Evolutionary conservation across 2,113 vertebrate genomes (phyloP), one percentile per base, ranked within the genome.

Genomic region (Macquaria australasica): DNA sequence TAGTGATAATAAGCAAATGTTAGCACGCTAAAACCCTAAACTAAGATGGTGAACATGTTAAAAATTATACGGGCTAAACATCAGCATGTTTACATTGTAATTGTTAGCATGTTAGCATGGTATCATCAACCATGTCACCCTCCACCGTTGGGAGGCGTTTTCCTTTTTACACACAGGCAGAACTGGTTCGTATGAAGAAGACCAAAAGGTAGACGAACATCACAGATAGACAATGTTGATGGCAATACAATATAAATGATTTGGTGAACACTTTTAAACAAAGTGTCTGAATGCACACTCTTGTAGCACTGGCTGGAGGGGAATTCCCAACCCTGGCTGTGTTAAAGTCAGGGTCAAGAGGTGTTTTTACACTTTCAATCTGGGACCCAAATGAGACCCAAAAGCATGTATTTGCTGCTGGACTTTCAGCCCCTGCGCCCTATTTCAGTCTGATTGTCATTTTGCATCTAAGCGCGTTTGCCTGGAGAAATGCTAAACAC

Each of bases 401-500:
- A 28, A 51, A 75, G 16, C 58, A 23, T 6, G 45, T 4, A 73
- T 39, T 64, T 74, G 12, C 34, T 23, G 66, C 20, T 8, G 58
- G 39, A 28, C 39, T 45, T 15, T 4, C 2, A 23, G 2, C 16
- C 41, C 45, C 23, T 8, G 5, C 0, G 1, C 21, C 51, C 53
- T 23, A 34, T 18, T 43, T 67, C 60, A 43, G 23, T 23, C 55
- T 21, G 43, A 50, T 71, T 67, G 64, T 53, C 28, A 21, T 45
- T 68, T 76, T 34, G 31, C 67, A 39, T 88, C 81, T 74, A 73
- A 21, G 75, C 66, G 48, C 3, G 58, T 76, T 63, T 34, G 74
- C 80, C 82, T 34, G 59, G 9, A 77, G 62, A 81, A 78, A 82
- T 4, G 56, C 31, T 66, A 68, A 87, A 81, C 58, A 64, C 73